phyloP scores from a whole-genome alignment of 2,113 vertebrate genomes.

The Corvus moneduloides region DNA sequence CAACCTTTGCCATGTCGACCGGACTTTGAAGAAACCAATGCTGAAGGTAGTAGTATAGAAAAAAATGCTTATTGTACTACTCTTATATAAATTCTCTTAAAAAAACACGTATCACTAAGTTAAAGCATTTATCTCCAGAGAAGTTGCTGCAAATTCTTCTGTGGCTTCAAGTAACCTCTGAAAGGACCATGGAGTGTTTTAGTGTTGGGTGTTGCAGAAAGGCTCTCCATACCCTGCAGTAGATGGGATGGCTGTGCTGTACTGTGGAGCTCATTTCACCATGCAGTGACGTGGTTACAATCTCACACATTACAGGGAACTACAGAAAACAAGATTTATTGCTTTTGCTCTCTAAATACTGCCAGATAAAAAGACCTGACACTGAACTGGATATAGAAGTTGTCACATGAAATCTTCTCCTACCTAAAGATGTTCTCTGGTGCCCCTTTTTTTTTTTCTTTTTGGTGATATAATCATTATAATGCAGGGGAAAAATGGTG shows the following conservation, averaged over 20 bases:
- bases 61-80: not conserved
- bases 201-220: not conserved
- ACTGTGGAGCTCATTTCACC: not conserved
- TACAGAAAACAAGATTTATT: not conserved
- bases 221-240: not conserved
- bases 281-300: fast-evolving
- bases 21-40: not conserved
- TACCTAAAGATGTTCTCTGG: not conserved
- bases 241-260: not conserved
- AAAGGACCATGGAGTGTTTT: not conserved
- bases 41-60: not conserved
- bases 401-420: not conserved
- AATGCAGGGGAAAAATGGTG: not conserved
- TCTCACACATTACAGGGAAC: not conserved
- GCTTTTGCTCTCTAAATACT: not conserved
- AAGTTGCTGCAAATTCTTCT: not conserved
- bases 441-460: not conserved
- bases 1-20: not conserved
- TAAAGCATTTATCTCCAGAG: not conserved
- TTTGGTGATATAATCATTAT: not conserved
- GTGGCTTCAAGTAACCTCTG: not conserved
- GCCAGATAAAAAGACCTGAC: not conserved
- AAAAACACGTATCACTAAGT: not conserved
- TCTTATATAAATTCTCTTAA: not conserved
- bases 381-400: not conserved